Conservation (phyloP, 92 coral and sea anemone species). For the Phymanthus crucifer region DNA sequence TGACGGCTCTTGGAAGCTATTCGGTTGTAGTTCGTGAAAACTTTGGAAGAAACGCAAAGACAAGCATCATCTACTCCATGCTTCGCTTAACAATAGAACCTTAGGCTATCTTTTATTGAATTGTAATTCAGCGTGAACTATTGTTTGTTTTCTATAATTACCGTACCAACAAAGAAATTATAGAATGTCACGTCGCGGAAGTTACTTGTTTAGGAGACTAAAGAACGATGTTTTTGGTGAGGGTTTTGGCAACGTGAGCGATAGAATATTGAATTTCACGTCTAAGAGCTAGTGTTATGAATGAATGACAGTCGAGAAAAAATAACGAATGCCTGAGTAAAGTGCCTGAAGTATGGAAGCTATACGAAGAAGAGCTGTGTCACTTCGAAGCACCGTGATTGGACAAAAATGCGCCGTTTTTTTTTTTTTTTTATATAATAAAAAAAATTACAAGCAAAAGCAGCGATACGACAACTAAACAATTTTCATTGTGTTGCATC, state of each 20-base stretch:
- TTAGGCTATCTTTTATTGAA: slow-evolving; percentile 18
- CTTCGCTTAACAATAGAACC: background rate
- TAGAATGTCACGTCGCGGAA: background rate
- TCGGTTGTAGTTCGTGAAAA: background rate
- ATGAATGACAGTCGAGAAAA: background rate
- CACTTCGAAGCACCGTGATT: background rate
- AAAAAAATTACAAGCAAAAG: too few relatives aligned
- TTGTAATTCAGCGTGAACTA: background rate
- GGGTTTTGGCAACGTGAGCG: background rate
- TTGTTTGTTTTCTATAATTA: slow-evolving; percentile 16
- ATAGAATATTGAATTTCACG: background rate
- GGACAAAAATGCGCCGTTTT: background rate
- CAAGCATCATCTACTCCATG: background rate
- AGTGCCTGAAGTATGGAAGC: background rate
- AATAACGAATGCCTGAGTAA: background rate
- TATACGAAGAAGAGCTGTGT: background rate
- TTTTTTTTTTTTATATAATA: too few relatives aligned
- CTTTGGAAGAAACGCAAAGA: background rate
- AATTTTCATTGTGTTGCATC: too few relatives aligned
- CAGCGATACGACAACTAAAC: too few relatives aligned
- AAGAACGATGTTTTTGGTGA: background rate
- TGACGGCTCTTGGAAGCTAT: background rate
- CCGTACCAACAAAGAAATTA: background rate
- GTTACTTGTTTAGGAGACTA: background rate
- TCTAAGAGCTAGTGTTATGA: too few relatives aligned